These are phyloP conservation scores for Orthonyx spaldingii DNA, from an alignment of 2,113 vertebrate genomes.

Conservation along the genomic window DNA sequence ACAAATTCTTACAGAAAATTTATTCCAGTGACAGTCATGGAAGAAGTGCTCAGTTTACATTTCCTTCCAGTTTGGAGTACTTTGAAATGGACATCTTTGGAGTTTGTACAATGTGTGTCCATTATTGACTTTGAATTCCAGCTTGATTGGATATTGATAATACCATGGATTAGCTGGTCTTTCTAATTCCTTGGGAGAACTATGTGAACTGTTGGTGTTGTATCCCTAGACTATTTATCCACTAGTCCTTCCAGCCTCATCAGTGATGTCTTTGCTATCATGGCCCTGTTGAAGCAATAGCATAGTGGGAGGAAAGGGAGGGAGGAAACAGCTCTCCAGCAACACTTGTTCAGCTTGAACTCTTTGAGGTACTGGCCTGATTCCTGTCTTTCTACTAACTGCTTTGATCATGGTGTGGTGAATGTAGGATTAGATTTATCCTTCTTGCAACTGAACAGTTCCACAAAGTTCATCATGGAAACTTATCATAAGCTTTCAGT, in stretches of 20 bases:
- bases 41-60: not conserved
- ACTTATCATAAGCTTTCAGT: not conserved
- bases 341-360: not conserved
- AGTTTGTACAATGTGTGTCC: not conserved
- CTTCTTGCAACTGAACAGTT: not conserved
- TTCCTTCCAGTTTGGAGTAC: not conserved
- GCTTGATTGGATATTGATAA: not conserved
- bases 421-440: not conserved
- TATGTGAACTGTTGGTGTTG: not conserved
- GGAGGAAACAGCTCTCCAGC: not conserved
- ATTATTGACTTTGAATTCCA: not conserved
- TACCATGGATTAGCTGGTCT: not conserved
- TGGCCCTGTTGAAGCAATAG: not conserved
- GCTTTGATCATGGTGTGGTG: not conserved
- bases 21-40: not conserved
- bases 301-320: not conserved
- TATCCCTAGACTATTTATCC: not conserved
- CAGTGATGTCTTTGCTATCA: accelerated
- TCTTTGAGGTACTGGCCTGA: not conserved
- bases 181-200: not conserved
- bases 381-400: not conserved
- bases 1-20: not conserved
- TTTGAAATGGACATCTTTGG: not conserved
- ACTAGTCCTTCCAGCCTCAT: not conserved
- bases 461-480: not conserved